phyloP scores from a whole-genome alignment of 2,797 vertebrate species.

The Macropus fuliginosus region DNA sequence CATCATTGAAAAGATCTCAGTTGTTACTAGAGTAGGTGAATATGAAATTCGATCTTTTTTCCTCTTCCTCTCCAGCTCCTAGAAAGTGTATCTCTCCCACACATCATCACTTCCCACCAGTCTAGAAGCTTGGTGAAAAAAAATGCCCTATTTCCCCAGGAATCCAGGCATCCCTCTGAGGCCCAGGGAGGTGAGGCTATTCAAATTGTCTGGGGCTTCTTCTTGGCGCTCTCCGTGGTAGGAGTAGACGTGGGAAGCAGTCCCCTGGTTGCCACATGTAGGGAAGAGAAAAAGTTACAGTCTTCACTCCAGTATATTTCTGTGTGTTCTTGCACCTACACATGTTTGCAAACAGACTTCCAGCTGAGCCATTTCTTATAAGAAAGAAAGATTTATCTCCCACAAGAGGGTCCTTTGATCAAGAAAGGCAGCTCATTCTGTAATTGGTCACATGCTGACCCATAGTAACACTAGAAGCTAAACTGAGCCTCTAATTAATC shows the following conservation, averaged over 20 bases:
- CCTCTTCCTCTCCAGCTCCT: not conserved
- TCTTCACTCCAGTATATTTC: not conserved
- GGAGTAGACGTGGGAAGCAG: not conserved
- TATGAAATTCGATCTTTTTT: not conserved
- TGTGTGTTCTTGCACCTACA: not conserved
- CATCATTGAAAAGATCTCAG: not conserved
- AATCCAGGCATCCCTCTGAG: not conserved
- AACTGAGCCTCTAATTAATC: slow-evolving; percentile 71
- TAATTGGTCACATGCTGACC: slow-evolving; percentile 38
- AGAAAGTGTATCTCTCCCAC: not conserved
- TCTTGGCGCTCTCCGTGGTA: not conserved
- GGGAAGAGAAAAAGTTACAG: not conserved
- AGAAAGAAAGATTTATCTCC: not conserved
- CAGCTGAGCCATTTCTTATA: not conserved
- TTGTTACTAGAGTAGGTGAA: not conserved
- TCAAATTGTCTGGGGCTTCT: not conserved
- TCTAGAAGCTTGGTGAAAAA: not conserved
- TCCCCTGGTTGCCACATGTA: not conserved
- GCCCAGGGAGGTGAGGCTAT: not conserved
- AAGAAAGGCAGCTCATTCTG: slow-evolving; percentile 41
- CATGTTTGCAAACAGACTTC: not conserved
- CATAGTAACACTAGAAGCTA: slow-evolving; percentile 54
- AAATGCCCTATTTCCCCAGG: not conserved
- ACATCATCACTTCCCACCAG: not conserved
- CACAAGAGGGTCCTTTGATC: slow-evolving; percentile 9